Evolutionary conservation across 1,140 invertebrate species (phyloP), one percentile per base, ranked within the genome.

Genomic region (Dinoponera quadriceps): DNA sequence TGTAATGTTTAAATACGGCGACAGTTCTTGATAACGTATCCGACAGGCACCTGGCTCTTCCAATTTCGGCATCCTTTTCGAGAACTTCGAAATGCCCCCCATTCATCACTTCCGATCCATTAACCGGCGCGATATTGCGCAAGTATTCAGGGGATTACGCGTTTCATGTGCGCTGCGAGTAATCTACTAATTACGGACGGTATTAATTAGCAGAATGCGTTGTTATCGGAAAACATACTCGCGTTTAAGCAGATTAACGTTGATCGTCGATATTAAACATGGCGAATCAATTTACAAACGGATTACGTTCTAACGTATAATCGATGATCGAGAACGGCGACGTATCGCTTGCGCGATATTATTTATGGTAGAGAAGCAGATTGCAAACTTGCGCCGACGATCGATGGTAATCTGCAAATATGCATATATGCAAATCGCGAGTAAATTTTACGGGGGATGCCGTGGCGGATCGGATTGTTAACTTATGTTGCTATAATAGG

Each of bases 171-270:
- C 27, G 27, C 38, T 71, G 63, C 65, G 38, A 80, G 65, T 80
- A 80, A 78, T 78, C 75, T 80, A 80, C 65, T 80, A 80, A 80
- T 80, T 80, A 71, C 75, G 22, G 54, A 59, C 25, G 75, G 75
- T 80, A 80, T 80, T 80, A 80, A 80, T 80, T 80, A 80, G 75
- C 54, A 69, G 65, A 80, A 80, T 80, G 75, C 54, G 65, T 65
- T 69, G 66, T 78, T 78, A 78, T 80, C 22, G 75, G 75, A 51
- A 48, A 80, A 80, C 75, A 80, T 80, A 80, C 54, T 80, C 33
- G 22, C 22, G 65, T 71, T 80, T 80, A 80, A 80, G 63, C 75
- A 71, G 75, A 80, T 80, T 80, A 80, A 71, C 75, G 55, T 71
- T 80, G 75, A 80, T 69, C 38, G 65, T 33, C 65, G 75, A 80